phyloP scores from a whole-genome alignment of 1,140 invertebrate genomes.

The Zaprionus ornatus region DNA sequence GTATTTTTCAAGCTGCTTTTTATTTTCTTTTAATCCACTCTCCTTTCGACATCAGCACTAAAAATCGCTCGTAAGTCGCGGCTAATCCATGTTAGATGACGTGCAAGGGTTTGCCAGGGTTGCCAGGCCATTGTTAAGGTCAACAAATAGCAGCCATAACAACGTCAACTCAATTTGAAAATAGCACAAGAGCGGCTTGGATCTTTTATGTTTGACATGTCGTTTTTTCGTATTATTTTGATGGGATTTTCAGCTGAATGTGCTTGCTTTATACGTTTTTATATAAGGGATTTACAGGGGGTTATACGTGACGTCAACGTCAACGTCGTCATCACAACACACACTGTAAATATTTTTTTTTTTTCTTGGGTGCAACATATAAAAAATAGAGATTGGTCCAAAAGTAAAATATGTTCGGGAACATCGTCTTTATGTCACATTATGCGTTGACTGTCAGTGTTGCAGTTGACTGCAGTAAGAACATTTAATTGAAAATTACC shows the following conservation, averaged over 20 bases:
- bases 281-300: conserved; percentile 46
- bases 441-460: conserved; percentile 5
- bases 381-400: conserved; percentile 27
- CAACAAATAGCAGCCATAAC: conserved; percentile 24
- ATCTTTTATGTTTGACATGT: conserved; percentile 52
- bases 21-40: conserved; percentile 38
- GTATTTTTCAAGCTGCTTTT: conserved; percentile 11
- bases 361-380: conserved; percentile 41
- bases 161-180: conserved; percentile 18
- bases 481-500: conserved; percentile 33
- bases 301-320: conserved; percentile 14
- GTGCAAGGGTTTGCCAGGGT: conserved; percentile 19
- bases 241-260: conserved; percentile 48
- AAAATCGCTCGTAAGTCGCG: conserved; percentile 42
- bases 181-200: conserved; percentile 29
- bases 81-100: conserved; percentile 46
- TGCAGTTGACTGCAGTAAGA: conserved; percentile 20
- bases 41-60: conserved; percentile 17
- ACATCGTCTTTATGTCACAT: background rate
- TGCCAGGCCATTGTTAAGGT: conserved; percentile 53
- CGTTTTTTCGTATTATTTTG: conserved; percentile 38
- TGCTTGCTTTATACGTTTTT: conserved; percentile 47
- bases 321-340: conserved; percentile 30
- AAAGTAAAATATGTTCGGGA: conserved; percentile 18
- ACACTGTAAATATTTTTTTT: conserved; percentile 56